Base-by-base conservation (phyloP, 2,113 vertebrate species). In the Morphnarchus princeps region DNA sequence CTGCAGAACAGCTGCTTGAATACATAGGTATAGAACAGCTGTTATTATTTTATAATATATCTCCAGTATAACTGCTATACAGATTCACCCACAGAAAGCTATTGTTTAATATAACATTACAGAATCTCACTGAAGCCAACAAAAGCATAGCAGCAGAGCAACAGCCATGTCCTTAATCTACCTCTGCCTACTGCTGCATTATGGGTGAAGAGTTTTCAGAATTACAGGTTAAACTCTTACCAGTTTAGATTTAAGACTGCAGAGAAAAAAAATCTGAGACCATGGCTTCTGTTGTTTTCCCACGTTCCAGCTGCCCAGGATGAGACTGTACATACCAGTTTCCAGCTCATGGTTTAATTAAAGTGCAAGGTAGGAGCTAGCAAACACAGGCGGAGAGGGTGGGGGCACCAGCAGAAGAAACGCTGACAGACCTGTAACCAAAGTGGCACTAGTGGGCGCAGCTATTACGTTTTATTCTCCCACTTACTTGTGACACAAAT, bases 101-200 rank as follows among this genome's bases (percentile, higher is more conserved):
- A 90, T 66, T 96, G 88, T 96, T 97, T 77, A 77, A 96, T 89
- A 36, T 42, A 94, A 72, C 40, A 45, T 79, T 90, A 73, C 54
- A 90, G 49, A 87, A 93, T 61, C 69, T 94, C 61, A 55, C 1
- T 81, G 67, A 82, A 94, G 90, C n/a, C 63, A 94, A 63, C 19
- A 93, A 66, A 92, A 94, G 59, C 61, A 88, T 62, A 94, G 55
- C 70, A 82, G 50, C 50, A 79, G 65, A 73, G 45, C 55, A 92
- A 57, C 28, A 89, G 87, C 22, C 36, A 49, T 62, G 73, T 45
- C 80, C 82, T 93, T 85, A 89, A 65, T 83, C 94, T 92, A 92
- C 10, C 2, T 92, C 89, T 71, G 52, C 61, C 24, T 59, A 36
- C 6, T 24, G 29, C 55, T 94, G 69, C 47, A 38, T 82, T 66